Evolutionary conservation across 2,888 invertebrate genomes (phyloP), one percentile per base, ranked within the genome.

Genomic region (Mylabris sibirica): DNA sequence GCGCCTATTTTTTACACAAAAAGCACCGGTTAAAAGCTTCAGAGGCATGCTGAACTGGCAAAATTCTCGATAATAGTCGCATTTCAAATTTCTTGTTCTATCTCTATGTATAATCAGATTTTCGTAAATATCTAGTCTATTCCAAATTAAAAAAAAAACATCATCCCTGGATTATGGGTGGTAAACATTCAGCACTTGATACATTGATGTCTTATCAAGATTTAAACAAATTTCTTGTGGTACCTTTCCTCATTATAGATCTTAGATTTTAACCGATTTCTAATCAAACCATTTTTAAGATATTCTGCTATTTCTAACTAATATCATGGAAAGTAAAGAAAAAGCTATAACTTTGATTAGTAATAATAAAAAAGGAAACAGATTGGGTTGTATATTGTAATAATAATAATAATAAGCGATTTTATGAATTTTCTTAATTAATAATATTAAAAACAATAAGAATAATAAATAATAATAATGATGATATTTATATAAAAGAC

Each of bases 121-220:
- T 38, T 30, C 30, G 30, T 8, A 30, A 30, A 30, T 30, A 6
- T 30, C 30, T 30, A 30, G n/a, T n/a, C n/a, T n/a, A n/a, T n/a
- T n/a, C n/a, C n/a, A n/a, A n/a, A n/a, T n/a, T n/a, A n/a, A n/a
- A n/a, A n/a, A n/a, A n/a, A 1, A 30, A 30, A 6, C 8, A 30
- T 30, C 30, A 30, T 30, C 30, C 30, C 30, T 30, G 30, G 30
- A 30, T 30, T 30, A 30, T 6, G 30, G 30, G 30, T 30, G 30
- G 30, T 4, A 30, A 30, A 30, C 30, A 6, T 30, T 34, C 44
- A 66, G 44, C 62, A 68, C 53, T 64, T 65, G 62, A 11, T 20
- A 41, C n/a, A 63, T 65, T 30, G 30, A 30, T 30, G 30, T 57
- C 61, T 62, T 57, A 38, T 62, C 53, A 60, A 60, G 49, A 53